Conservation (phyloP, 37 sponge, comb jelly and placozoan genomes). For the Haliclona indistincta region DNA sequence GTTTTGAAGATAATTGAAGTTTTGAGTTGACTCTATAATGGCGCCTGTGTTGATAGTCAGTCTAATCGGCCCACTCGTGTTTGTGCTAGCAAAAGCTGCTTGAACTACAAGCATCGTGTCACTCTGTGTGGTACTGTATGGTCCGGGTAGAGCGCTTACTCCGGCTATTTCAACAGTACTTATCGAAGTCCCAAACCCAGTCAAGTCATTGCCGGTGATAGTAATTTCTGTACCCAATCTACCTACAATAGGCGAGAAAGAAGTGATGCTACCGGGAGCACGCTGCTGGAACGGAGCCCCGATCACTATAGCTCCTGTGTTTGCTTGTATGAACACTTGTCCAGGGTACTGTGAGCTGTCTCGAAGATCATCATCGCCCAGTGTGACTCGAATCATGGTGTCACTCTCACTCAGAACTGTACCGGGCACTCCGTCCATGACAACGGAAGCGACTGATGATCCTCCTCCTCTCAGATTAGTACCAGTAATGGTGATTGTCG, state of each 20-base stretch:
- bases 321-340: constrained; percentile 48
- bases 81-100: constrained; percentile 11
- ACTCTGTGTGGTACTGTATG: background rate
- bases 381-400: constrained; percentile 20
- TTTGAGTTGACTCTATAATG: constrained; percentile 20
- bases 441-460: constrained; percentile 2
- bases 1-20: constrained; percentile 52
- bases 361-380: constrained; percentile 10
- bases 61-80: constrained; percentile 22
- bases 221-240: constrained; percentile 55
- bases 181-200: constrained; percentile 37
- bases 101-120: constrained; percentile 12
- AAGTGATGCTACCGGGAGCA: constrained; percentile 45
- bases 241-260: constrained; percentile 57
- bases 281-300: constrained; percentile 50
- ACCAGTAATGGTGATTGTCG: constrained; percentile 49
- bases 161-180: constrained; percentile 43
- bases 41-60: constrained; percentile 56
- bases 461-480: constrained; percentile 71
- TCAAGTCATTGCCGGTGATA: constrained; percentile 53
- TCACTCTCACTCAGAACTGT: constrained; percentile 10
- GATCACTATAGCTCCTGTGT: constrained; percentile 69
- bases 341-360: background rate
- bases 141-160: background rate
- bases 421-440: constrained; percentile 61